Evolutionary conservation across 2,888 invertebrate genomes (phyloP).

Genomic region (Eucriotettix oculatus): DNA sequence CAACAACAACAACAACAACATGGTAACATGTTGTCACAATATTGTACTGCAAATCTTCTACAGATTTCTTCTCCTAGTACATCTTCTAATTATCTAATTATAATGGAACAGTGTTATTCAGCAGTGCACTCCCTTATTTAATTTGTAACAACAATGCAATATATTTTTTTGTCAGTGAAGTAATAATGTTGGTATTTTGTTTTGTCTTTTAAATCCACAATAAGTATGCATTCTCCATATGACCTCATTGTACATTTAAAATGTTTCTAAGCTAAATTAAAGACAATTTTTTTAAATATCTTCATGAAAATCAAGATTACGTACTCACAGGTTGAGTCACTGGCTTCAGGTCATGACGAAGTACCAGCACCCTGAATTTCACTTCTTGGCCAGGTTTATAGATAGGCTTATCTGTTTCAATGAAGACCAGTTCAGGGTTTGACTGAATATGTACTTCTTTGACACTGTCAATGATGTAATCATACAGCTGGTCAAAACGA

Average conservation of each 20-base stretch:
- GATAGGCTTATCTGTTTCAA: slow-evolving; percentile 39
- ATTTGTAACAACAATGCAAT: too few species aligned
- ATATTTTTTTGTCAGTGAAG: too few species aligned
- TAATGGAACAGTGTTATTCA: too few species aligned
- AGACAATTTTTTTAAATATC: neutral
- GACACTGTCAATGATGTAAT: slow-evolving; percentile 24
- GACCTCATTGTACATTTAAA: neutral
- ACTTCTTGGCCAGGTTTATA: slow-evolving; percentile 42
- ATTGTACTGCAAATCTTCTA: too few species aligned
- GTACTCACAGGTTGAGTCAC: slow-evolving; percentile 31
- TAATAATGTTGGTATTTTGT: too few species aligned
- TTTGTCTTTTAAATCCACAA: too few species aligned
- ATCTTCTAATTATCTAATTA: too few species aligned
- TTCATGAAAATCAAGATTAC: neutral
- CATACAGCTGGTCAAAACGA: slow-evolving; percentile 23
- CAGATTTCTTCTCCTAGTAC: too few species aligned
- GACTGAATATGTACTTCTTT: slow-evolving; percentile 31
- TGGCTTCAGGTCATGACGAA: slow-evolving; percentile 38
- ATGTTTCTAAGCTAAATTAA: neutral
- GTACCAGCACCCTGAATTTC: slow-evolving; percentile 33
- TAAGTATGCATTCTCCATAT: too few species aligned
- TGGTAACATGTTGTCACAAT: too few species aligned
- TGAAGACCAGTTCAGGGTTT: slow-evolving; percentile 33
- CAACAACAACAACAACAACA: too few species aligned
- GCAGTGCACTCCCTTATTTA: too few species aligned